Evolutionary conservation across 2,113 vertebrate genomes (phyloP), one percentile per base, ranked within the genome.

Genomic region (Sebastes fasciatus): DNA sequence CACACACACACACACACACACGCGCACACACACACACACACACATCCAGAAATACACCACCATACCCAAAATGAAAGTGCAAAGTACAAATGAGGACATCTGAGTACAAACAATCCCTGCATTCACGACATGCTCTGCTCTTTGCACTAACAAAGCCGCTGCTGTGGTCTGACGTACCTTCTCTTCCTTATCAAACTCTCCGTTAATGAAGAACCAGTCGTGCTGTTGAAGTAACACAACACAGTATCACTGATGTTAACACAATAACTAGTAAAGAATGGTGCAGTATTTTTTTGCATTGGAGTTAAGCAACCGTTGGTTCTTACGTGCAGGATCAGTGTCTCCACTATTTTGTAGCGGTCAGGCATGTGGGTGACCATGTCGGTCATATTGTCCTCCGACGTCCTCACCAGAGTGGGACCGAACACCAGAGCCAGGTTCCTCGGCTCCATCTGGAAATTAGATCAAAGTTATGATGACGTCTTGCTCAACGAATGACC

Each of bases 341-440:
- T 99, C 93, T 99, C 98, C 74, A 99, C 96, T 7, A 99, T 99
- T 79, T 98, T 99, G 93, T 99, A 99, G 85, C 98, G 97, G 92
- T 99, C 98, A 0, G 98, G 97, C 98, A 99, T 99, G 94, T 99
- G 98, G 0, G 97, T 99, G 90, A 99, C 98, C 98, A 99, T 99
- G 93, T 99, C 97, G 0, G 96, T 98, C 98, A 99, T 99, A 91
- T 98, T 99, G 95, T 99, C 98, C 90, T 99, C 98, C 0, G 98
- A 99, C 0, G 97, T 99, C 14, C 98, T 93, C 74, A 99, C 98
- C 88, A 99, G 91, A 0, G 98, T 99, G 8, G 98, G 98, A 67
- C 98, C 98, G 0, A 99, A 99, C 78, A 99, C 98, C 91, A 99
- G 91, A 0, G 98, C 98, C 82, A 99, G 93, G 92, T 99, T 99